phyloP scores from a whole-genome alignment of 2,888 invertebrate genomes.

The Rhyacophila evoluta region DNA sequence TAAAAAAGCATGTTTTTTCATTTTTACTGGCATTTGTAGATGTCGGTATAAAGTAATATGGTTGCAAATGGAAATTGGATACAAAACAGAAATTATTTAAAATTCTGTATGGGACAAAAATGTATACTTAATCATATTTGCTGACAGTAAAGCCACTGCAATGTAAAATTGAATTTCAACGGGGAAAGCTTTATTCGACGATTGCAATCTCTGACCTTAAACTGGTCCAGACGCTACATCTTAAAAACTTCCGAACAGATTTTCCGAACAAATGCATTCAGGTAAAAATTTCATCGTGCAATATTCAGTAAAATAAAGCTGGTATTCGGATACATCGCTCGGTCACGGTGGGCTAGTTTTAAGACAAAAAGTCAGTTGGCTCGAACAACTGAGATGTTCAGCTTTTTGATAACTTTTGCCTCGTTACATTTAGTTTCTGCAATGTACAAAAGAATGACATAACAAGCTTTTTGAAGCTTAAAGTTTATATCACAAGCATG shows the following conservation, averaged over 20 bases:
- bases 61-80: neutral
- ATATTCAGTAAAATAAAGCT: neutral
- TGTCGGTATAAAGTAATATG: neutral
- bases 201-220: slow-evolving; percentile 29
- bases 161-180: slow-evolving; percentile 35
- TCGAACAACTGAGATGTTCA: neutral
- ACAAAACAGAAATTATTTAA: neutral
- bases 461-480: neutral
- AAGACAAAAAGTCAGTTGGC: neutral
- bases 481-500: too few relatives aligned
- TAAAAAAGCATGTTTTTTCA: too few relatives aligned
- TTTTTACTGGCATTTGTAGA: too few relatives aligned
- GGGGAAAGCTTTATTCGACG: slow-evolving; percentile 4
- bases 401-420: neutral
- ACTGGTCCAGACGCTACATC: neutral
- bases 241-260: neutral
- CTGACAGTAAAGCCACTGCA: slow-evolving; percentile 37
- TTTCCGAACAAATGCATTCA: neutral
- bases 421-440: neutral
- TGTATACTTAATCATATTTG: slow-evolving; percentile 37
- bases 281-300: neutral
- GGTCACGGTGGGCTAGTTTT: neutral
- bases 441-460: neutral
- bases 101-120: neutral
- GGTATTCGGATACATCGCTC: neutral